phyloP scores from a whole-genome alignment of 1,140 invertebrate species.

The Drosophila dunni region DNA sequence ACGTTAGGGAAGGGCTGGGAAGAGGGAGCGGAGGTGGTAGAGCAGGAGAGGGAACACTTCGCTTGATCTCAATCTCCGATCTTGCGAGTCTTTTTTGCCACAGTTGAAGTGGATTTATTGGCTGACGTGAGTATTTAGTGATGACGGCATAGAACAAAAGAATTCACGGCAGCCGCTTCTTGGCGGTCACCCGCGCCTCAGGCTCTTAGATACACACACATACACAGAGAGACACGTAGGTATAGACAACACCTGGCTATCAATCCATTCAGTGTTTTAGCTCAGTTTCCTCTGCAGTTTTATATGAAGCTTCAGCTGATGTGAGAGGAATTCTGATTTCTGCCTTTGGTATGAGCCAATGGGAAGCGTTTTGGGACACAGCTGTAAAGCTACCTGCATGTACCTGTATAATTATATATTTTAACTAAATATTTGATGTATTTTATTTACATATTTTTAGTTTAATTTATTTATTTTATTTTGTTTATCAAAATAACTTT shows the following conservation, averaged over 20 bases:
- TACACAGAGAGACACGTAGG: neutral
- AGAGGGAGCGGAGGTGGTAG: neutral
- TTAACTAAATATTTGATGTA: no score
- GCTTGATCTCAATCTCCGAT: conserved; percentile 47
- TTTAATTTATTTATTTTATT: no score
- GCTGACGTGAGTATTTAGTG: conserved; percentile 84
- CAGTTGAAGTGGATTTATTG: conserved; percentile 84
- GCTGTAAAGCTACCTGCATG: no score
- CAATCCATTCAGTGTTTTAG: neutral
- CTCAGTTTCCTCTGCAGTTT: neutral
- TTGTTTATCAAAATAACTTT: no score
- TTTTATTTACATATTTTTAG: no score
- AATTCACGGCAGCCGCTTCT: conserved; percentile 41
- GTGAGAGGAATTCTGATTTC: neutral
- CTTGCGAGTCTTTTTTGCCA: conserved; percentile 49
- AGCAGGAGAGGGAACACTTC: neutral
- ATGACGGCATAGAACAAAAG: conserved; percentile 84
- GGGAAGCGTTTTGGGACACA: no score
- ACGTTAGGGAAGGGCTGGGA: neutral
- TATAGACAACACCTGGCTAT: conserved; percentile 26
- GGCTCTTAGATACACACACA: conserved; percentile 10
- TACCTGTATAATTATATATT: no score
- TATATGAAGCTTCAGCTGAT: conserved; percentile 8
- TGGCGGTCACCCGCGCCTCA: conserved; percentile 25
- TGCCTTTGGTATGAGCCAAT: neutral